A percentile compares a stretch with the other conserved stretches of the same genome.
phyloP scores from a whole-genome alignment of 2,113 vertebrate species.

The Neomonachus schauinslandi region DNA sequence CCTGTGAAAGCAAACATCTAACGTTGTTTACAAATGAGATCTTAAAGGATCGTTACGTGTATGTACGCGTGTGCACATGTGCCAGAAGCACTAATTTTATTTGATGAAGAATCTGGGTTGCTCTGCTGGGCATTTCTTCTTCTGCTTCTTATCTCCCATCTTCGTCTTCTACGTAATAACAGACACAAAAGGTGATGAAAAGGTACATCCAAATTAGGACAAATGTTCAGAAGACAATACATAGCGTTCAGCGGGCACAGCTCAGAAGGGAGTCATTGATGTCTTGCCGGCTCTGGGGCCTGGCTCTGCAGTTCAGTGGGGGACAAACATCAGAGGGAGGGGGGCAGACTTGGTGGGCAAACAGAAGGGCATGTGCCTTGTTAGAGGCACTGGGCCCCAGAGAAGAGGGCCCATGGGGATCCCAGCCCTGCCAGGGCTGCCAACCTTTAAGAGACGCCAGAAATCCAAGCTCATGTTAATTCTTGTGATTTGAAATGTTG shows the following conservation, averaged over 20 bases:
- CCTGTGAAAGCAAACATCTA: background rate
- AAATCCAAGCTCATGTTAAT: background rate
- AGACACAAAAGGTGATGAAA: background rate
- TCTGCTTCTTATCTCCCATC: background rate
- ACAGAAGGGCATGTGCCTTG: fast-evolving
- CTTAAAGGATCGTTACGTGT: too few relatives aligned
- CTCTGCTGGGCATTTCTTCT: background rate
- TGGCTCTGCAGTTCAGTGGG: background rate
- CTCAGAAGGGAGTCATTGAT: background rate
- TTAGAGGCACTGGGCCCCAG: background rate
- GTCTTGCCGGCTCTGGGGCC: fast-evolving
- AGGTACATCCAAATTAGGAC: background rate
- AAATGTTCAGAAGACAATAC: too few relatives aligned
- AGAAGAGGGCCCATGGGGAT: background rate
- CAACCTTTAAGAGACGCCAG: background rate
- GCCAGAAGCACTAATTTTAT: background rate
- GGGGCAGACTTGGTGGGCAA: too few relatives aligned
- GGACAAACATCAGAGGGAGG: fast-evolving
- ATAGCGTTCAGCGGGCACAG: fast-evolving
- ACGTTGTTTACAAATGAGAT: background rate
- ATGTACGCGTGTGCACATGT: fast-evolving
- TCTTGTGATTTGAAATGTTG: background rate
- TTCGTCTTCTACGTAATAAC: background rate
- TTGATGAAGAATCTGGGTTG: background rate
- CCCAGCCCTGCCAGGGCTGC: background rate